Conservation (phyloP, 2,113 vertebrate species). For the Beaufortia kweichowensis region DNA sequence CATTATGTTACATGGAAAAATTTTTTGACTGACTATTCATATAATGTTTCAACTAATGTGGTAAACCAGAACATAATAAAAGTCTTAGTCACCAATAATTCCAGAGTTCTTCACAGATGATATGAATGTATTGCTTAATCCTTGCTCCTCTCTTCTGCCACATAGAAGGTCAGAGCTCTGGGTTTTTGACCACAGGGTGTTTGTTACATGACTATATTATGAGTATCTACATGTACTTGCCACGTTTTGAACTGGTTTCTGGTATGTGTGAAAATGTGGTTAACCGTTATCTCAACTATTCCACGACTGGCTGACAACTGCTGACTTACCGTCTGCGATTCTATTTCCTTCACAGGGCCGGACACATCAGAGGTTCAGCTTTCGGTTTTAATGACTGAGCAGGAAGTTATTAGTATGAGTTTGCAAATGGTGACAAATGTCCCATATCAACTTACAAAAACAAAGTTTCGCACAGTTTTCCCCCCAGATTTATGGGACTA, state of each 20-base stretch:
- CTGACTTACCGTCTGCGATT: slow-evolving; percentile 55
- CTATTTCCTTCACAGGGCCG: not conserved
- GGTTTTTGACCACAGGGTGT: slow-evolving; percentile 34
- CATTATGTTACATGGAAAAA: not conserved
- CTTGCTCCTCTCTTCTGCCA: not conserved
- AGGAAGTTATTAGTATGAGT: slow-evolving; percentile 28
- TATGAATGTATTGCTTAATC: not conserved
- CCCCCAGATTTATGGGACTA: not conserved
- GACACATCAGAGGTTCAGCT: slow-evolving; percentile 6
- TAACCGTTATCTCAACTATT: slow-evolving; percentile 18
- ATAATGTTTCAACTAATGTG: not conserved
- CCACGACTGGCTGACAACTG: slow-evolving; percentile 31
- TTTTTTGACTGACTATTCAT: too few relatives aligned
- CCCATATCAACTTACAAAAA: slow-evolving; percentile 3
- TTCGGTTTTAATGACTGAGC: slow-evolving; percentile 19
- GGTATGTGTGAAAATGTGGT: slow-evolving; percentile 29
- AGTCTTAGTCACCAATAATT: slow-evolving; percentile 36
- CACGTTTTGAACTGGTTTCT: slow-evolving; percentile 13
- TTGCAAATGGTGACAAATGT: slow-evolving; percentile 11
- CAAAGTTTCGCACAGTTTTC: not conserved
- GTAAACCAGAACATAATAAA: slow-evolving; percentile 17
- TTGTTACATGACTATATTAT: slow-evolving; percentile 27
- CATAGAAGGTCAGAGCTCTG: slow-evolving; percentile 14
- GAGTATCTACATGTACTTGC: slow-evolving; percentile 33
- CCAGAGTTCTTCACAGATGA: slow-evolving; percentile 18